These are phyloP conservation scores for Daubentonia madagascariensis DNA, from an alignment of 2,113 vertebrate genomes.

Conservation along the genomic window DNA sequence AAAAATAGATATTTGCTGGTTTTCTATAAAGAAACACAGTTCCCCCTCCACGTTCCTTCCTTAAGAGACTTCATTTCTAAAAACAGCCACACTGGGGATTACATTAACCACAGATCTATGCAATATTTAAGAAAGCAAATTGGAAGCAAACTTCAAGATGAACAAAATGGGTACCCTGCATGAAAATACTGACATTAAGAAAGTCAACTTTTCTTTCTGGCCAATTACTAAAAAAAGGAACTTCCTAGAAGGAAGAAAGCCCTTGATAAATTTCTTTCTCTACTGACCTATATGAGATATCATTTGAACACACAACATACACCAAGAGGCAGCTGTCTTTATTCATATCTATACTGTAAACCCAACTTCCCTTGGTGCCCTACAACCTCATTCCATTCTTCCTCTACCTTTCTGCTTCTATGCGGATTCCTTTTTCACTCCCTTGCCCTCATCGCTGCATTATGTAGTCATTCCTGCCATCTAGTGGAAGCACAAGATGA, in stretches of 20 bases:
- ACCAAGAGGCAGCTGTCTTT: background rate
- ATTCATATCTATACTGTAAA: background rate
- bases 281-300: background rate
- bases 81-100: background rate
- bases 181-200: background rate
- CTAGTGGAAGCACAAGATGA: constrained; percentile 43
- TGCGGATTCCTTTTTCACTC: background rate
- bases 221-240: background rate
- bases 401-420: background rate
- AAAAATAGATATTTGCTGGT: background rate
- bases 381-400: background rate
- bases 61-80: background rate
- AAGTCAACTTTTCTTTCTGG: background rate
- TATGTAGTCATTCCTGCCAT: constrained; percentile 32
- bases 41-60: too few species aligned
- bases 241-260: background rate
- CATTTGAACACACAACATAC: background rate
- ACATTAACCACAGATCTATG: background rate
- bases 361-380: background rate
- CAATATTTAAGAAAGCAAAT: background rate
- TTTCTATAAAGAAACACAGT: background rate
- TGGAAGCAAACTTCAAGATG: background rate
- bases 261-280: background rate
- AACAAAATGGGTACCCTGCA: background rate
- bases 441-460: background rate